Percentiles rank a stretch among this genome's conserved stretches.
phyloP scores from a whole-genome alignment of 2,797 vertebrate species.

The Paratrypauchen microcephalus region DNA sequence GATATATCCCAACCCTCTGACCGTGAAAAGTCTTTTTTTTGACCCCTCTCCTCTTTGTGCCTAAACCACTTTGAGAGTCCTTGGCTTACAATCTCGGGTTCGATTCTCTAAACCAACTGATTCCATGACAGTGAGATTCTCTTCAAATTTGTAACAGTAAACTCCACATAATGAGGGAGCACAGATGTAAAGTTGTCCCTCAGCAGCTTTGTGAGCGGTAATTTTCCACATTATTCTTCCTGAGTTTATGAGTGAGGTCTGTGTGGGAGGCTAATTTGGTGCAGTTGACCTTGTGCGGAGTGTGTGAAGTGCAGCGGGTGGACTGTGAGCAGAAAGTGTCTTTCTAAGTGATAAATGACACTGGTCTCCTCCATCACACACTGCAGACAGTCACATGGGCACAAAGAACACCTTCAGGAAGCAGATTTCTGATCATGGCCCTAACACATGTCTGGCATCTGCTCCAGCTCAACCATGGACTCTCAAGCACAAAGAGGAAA shows the following conservation, averaged over 20 bases:
- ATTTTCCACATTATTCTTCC: conserved; percentile 19
- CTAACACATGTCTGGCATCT: conserved; percentile 1
- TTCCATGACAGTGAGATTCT: not conserved
- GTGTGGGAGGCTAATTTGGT: conserved; percentile 38
- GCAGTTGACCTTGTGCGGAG: conserved; percentile 44
- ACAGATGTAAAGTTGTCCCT: conserved; percentile 12
- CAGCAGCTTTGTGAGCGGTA: conserved; percentile 16
- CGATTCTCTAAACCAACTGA: not conserved
- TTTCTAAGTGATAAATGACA: conserved; percentile 30
- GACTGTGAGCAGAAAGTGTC: conserved; percentile 27
- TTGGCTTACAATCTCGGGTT: too few species aligned
- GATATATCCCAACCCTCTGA: too few species aligned
- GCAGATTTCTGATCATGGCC: conserved; percentile 22
- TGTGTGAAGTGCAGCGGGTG: conserved; percentile 27
- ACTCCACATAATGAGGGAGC: not conserved
- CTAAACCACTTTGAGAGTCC: too few species aligned
- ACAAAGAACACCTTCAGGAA: conserved; percentile 12
- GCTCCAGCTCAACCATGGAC: not conserved
- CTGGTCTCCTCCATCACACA: conserved; percentile 10
- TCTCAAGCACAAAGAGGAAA: not conserved
- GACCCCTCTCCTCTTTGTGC: too few species aligned
- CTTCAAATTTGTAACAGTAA: not conserved
- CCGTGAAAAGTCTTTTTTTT: too few species aligned
- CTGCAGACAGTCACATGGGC: conserved; percentile 22
- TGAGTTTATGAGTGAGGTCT: conserved; percentile 30